Evolutionary conservation across 1,140 invertebrate genomes (phyloP), one percentile per base, ranked within the genome.

Genomic region (Aphelinus atriplicis): DNA sequence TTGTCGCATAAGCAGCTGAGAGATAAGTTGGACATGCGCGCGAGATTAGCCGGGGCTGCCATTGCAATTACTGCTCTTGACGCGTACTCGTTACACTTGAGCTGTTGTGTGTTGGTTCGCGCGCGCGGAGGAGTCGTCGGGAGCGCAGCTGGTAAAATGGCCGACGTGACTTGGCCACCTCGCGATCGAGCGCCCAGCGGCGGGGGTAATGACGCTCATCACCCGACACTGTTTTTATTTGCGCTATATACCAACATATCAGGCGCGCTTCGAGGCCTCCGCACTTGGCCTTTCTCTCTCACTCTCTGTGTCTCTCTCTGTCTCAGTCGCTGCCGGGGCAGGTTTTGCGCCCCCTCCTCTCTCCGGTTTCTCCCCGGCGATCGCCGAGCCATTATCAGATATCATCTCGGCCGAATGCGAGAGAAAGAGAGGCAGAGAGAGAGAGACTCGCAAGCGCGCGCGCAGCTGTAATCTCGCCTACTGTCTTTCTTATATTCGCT

Each of bases 141-240:
- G 68, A 78, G 71, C 75, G 72, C 65, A 65, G 79, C 80, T 82
- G 81, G 81, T 83, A 86, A 87, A 85, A 87, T 87, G 86, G 85
- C 85, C 83, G 86, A 79, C 81, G 76, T 83, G 78, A 77, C 78
- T 78, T 78, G 77, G 82, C 80, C 80, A 81, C 82, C 79, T 26
- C 26, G 26, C 26, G 26, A 26, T 26, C 26, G 26, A 26, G 26
- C 26, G 26, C 26, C 26, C 26, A 26, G 26, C 26, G 74, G 84
- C 83, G 84, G 83, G 84, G 85, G 82, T 87, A 87, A 86, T 87
- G 85, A 87, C 84, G 82, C 84, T 87, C 85, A 87, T 87, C 84
- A 86, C 81, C 84, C 80, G 84, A 86, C 85, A 84, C 82, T 86
- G 84, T 86, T 86, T 86, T 86, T 26, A 26, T 26, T 26, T 26